Conservation (phyloP, 2,113 vertebrate genomes). For the Ramphastos sulfuratus region DNA sequence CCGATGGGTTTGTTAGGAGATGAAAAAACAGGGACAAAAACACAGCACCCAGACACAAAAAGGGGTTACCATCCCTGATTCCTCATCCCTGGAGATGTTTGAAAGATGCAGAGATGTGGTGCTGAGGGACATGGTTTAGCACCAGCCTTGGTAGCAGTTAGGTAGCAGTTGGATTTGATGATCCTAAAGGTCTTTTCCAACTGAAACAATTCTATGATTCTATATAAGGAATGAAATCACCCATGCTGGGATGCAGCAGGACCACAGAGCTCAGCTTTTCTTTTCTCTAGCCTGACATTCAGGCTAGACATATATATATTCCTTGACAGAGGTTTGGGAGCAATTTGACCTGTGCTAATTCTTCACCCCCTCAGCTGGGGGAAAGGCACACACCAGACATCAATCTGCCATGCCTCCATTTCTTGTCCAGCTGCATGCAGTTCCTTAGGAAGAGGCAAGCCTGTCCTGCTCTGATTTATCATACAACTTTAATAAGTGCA, state of each 20-base stretch:
- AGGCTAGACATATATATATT: background rate
- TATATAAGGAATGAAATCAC: background rate
- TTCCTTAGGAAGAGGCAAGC: constrained; percentile 21
- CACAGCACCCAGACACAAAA: background rate
- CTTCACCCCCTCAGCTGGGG: background rate
- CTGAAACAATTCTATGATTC: too few relatives aligned
- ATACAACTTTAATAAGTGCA: constrained; percentile 41
- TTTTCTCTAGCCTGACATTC: background rate
- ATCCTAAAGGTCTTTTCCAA: too few relatives aligned
- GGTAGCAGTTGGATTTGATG: too few relatives aligned
- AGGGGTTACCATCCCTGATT: background rate
- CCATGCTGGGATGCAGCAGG: background rate
- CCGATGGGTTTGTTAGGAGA: background rate
- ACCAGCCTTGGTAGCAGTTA: too few relatives aligned
- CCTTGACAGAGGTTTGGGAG: background rate
- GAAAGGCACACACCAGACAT: background rate
- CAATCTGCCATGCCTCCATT: background rate
- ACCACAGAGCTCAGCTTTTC: background rate
- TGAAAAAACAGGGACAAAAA: background rate
- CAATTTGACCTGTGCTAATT: constrained; percentile 23
- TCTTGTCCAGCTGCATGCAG: background rate
- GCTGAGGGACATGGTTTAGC: too few relatives aligned
- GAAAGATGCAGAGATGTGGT: too few relatives aligned
- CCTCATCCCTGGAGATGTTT: too few relatives aligned
- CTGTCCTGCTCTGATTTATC: constrained; percentile 43